Base-by-base conservation (phyloP, 1,140 invertebrate species). In the Centruroides sculpturatus region DNA sequence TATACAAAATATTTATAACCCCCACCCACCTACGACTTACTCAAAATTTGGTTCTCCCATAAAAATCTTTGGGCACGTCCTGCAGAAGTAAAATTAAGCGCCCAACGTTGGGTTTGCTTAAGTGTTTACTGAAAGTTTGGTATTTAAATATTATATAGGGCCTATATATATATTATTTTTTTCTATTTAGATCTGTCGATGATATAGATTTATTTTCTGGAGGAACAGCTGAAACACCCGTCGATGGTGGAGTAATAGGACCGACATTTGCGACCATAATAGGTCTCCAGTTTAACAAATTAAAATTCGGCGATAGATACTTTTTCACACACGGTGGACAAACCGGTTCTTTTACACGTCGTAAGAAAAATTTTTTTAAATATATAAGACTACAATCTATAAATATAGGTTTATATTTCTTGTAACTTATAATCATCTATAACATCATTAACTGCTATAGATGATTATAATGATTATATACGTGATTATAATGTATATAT, bases 201-300 rank as follows among this genome's bases (percentile, higher is more conserved):
- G 56, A 57, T 36, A 57, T 57, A 13, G 56, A 57, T 35, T 51
- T 57, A 13, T 76, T 71, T 69, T 67, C 73, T 23, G 75, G 71
- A 35, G 77, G 87, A 55, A 84, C 93, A 81, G 90, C 87, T 1
- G 92, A 96, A 72, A 79, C 83, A 58, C 84, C 89, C 5, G 76
- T 92, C 54, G 86, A 85, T 9, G 89, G 87, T 49, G 89, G 87
- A 50, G 86, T 95, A 82, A 78, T 94, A 41, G 93, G 92, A 49
- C 91, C 92, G 4, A 95, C 91, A 10, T 78, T 79, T 66, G 74
- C 74, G 35, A 80, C 78, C 64, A 74, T 81, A 47, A 74, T 82
- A 49, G 79, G 70, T 4, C 71, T 72, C 57, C 78, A 80, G 61
- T 81, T 82, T 68, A 69, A 72, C 49, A 68, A 72, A 56, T 63